A percentile compares a stretch with the other conserved stretches of the same genome.
These are phyloP conservation scores for Gallinago nigripennis DNA, from an alignment of 2,797 vertebrate species.

Conservation along the genomic window DNA sequence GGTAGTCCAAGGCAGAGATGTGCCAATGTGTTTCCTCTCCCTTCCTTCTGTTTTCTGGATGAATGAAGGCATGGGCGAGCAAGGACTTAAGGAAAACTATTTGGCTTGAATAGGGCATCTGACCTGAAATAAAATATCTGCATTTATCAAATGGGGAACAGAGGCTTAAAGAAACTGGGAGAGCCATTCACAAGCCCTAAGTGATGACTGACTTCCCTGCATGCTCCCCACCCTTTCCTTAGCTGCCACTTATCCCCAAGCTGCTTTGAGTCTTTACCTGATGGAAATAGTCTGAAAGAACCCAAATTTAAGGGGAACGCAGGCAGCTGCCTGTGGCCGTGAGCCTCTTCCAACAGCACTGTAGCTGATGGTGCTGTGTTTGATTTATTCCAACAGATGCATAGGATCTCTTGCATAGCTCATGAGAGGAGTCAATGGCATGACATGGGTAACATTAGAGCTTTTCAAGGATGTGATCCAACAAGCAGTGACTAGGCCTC, in stretches of 20 bases:
- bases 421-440: background rate
- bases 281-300: background rate
- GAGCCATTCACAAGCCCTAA: background rate
- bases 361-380: background rate
- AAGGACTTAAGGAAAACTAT: background rate
- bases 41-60: background rate
- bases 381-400: background rate
- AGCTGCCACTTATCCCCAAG: background rate
- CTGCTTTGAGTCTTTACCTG: background rate
- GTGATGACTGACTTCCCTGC: background rate
- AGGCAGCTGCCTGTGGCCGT: background rate
- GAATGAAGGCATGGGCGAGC: background rate
- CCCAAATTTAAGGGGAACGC: background rate
- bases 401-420: background rate
- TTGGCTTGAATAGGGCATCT: background rate
- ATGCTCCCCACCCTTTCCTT: background rate
- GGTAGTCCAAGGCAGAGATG: background rate
- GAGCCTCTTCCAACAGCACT: background rate
- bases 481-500: background rate
- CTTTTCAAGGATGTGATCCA: background rate
- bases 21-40: background rate
- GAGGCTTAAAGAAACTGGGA: background rate
- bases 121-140: background rate
- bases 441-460: accelerated
- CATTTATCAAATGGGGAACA: background rate